A percentile compares a stretch with the other conserved stretches of the same genome.
Conservation (phyloP, 2,113 vertebrate species). For the Steatornis caripensis region DNA sequence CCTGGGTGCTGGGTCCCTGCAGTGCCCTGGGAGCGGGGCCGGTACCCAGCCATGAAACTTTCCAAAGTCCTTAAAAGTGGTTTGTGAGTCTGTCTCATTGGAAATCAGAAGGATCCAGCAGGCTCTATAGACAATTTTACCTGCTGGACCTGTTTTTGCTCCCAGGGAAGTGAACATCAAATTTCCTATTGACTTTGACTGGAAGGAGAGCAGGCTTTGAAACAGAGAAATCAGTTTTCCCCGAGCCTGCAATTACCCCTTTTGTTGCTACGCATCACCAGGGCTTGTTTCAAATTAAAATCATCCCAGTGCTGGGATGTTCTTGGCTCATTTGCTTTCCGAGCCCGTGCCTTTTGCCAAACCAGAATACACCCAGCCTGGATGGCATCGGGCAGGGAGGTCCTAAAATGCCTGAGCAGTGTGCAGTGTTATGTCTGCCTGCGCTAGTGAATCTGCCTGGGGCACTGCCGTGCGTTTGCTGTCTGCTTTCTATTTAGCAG, state of each 20-base stretch:
- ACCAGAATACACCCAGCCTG: background rate
- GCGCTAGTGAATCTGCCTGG: background rate
- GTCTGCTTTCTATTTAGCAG: background rate
- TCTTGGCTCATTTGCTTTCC: background rate
- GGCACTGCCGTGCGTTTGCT: background rate
- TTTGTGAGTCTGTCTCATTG: background rate
- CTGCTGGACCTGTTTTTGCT: background rate
- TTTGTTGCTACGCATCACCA: background rate
- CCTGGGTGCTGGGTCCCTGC: background rate
- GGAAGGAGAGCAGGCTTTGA: background rate
- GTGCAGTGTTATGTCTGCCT: background rate
- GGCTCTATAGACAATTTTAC: background rate
- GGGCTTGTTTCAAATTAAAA: background rate
- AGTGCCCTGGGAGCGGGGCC: background rate
- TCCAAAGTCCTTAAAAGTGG: background rate
- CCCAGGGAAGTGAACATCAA: background rate
- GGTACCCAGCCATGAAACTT: background rate
- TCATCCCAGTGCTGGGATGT: background rate
- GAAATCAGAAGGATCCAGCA: background rate
- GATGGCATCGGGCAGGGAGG: background rate
- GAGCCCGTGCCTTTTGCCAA: background rate
- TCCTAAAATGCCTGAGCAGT: background rate
- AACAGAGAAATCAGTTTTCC: background rate
- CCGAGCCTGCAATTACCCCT: background rate
- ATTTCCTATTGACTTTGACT: background rate